Conservation (phyloP, 2,113 vertebrate species). For the Dissostichus mawsoni region DNA sequence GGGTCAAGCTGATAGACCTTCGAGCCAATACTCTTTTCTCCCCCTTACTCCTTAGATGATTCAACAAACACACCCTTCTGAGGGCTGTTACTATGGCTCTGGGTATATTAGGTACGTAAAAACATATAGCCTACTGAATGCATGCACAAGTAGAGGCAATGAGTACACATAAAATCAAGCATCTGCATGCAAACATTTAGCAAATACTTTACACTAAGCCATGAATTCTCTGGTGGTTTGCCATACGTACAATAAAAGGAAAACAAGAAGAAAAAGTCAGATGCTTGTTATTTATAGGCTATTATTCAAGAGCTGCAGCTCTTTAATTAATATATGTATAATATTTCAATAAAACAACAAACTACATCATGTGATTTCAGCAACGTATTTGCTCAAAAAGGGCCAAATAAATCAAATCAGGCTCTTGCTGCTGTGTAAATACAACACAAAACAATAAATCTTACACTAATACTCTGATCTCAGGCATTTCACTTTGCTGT, state of each 20-base stretch:
- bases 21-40: conserved; percentile 4
- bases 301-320: neutral
- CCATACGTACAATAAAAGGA: neutral
- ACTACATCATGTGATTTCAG: conserved; percentile 5
- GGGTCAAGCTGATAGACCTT: neutral
- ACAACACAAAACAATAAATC: neutral
- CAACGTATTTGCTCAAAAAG: neutral
- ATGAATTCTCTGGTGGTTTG: conserved; percentile 16
- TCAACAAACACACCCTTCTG: conserved; percentile 40
- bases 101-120: conserved; percentile 2
- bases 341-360: conserved; percentile 8
- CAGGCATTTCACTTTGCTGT: neutral
- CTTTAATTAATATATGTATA: neutral
- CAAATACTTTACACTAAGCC: neutral
- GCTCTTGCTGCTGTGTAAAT: neutral
- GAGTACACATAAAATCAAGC: conserved; percentile 22
- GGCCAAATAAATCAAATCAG: conserved; percentile 18
- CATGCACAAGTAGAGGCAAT: neutral
- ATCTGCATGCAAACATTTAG: neutral
- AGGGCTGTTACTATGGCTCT: conserved; percentile 44
- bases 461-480: neutral
- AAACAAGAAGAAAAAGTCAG: neutral
- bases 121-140: neutral
- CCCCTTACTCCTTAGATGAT: conserved; percentile 22
- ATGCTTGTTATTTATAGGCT: conserved; percentile 1